Base-by-base conservation (phyloP, 2,113 vertebrate genomes). In the Bolborhynchus lineola region DNA sequence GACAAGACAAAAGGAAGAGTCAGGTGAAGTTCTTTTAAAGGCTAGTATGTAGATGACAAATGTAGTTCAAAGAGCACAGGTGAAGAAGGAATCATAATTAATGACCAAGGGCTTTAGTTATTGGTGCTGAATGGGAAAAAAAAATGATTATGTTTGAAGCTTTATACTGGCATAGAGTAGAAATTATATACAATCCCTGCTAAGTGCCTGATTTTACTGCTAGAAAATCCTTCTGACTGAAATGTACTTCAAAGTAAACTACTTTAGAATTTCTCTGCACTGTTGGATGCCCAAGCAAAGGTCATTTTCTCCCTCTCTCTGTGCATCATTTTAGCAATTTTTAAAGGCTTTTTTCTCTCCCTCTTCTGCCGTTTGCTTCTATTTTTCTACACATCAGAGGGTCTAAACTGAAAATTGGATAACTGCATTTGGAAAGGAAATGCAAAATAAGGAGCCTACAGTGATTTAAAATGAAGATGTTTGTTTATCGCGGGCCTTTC, bases 131-230 rank as follows among this genome's bases (percentile, higher is more conserved):
- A 90, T 69, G 42, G 63, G 85, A 96, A 96, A 91, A 85, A 85
- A 67, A 94, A 63, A 96, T 83, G 84, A 95, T 96, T 90, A 78
- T 77, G 49, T 80, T 91, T 92, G 89, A 97, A 95, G 78, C 76
- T 95, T 86, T 79, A 95, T 82, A 76, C 76, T 75, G 71, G 88
- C 85, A 80, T 9, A 75, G 88, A 92, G 87, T 53, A 39, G 42
- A 89, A 80, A 97, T 97, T 97, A 88, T 89, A 97, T 86, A 92
- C 96, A 97, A 95, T 96, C 80, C 91, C 78, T 97, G 71, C 80
- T 95, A 95, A 97, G 93, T 96, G 97, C 90, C 76, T 41, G 87
- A 97, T 95, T 97, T 97, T 90, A 50, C 94, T 93, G 95, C 97
- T 96, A 95, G 67, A 86, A 93, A 89, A 96, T 97, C 94, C 70